Conservation (phyloP, 53 echinoderm and acorn worm species). For the Luidia sarsii region DNA sequence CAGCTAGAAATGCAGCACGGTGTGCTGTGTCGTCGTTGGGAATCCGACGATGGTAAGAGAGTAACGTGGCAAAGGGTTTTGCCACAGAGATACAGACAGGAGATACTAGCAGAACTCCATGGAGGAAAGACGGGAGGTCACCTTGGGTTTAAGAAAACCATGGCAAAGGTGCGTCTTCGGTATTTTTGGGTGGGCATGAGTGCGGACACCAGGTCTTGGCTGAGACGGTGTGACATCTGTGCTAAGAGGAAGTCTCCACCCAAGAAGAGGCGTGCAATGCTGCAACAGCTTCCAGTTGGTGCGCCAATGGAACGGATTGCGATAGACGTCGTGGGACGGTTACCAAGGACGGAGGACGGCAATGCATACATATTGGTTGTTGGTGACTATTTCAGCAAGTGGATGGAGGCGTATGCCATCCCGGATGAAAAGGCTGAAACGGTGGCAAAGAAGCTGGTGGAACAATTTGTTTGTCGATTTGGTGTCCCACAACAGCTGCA, state of each 20-base stretch:
- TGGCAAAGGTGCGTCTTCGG: conserved; percentile 22
- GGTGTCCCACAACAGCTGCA: conserved; percentile 49
- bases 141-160: conserved; percentile 47
- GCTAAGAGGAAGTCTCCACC: conserved; percentile 41
- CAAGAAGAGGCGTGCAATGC: conserved; percentile 9
- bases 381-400: conserved; percentile 60
- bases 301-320: conserved; percentile 54
- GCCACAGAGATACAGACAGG: not conserved
- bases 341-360: conserved; percentile 32
- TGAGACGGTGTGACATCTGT: conserved; percentile 38
- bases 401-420: conserved; percentile 55
- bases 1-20: conserved; percentile 2
- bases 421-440: conserved; percentile 45
- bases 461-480: conserved; percentile 60
- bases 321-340: conserved; percentile 37
- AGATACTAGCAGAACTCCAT: conserved; percentile 39
- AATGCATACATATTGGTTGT: conserved; percentile 52
- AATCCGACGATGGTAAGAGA: conserved; percentile 5
- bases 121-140: conserved; percentile 15
- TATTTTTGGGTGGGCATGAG: conserved; percentile 39
- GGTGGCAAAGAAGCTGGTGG: conserved; percentile 42
- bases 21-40: conserved; percentile 20
- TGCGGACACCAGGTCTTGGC: conserved; percentile 8
- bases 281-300: conserved; percentile 22
- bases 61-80: conserved; percentile 11